Conservation (phyloP, 2,797 vertebrate species). For the Oophaga sylvatica region DNA sequence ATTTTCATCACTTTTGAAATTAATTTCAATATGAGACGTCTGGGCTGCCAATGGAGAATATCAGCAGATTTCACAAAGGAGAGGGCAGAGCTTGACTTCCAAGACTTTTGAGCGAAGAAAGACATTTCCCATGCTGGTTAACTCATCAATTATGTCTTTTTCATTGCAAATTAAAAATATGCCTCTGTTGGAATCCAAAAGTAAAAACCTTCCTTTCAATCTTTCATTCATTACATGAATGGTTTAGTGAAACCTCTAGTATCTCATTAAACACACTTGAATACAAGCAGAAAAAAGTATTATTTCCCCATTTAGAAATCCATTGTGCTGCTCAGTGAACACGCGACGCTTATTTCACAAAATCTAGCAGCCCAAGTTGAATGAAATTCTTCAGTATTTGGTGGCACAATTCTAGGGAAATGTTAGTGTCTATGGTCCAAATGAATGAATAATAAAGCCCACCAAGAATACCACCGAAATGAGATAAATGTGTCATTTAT, state of each 20-base stretch:
- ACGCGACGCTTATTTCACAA: background rate
- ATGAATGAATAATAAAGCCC: too few relatives aligned
- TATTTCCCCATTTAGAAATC: constrained; percentile 6
- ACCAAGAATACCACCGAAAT: too few relatives aligned
- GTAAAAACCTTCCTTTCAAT: constrained; percentile 33
- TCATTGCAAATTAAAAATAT: constrained; percentile 32
- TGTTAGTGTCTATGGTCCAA: background rate
- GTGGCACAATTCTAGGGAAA: background rate
- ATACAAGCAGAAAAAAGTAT: background rate
- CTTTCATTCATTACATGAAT: constrained; percentile 12
- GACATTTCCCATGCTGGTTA: constrained; percentile 33
- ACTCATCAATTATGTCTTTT: constrained; percentile 38
- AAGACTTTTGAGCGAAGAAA: background rate
- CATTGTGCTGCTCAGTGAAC: background rate
- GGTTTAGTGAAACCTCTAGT: background rate
- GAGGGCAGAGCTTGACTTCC: constrained; percentile 13
- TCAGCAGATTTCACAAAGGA: constrained; percentile 39
- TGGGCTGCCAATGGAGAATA: constrained; percentile 22
- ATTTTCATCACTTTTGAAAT: constrained; percentile 28
- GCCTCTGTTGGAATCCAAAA: constrained; percentile 28
- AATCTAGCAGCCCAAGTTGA: background rate
- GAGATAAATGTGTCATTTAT: too few relatives aligned
- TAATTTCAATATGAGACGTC: background rate
- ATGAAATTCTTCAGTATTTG: background rate
- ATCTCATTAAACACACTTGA: constrained; percentile 23